These are phyloP conservation scores for Conops quadrifasciatus DNA, from an alignment of 2,888 invertebrate genomes.

Conservation along the genomic window DNA sequence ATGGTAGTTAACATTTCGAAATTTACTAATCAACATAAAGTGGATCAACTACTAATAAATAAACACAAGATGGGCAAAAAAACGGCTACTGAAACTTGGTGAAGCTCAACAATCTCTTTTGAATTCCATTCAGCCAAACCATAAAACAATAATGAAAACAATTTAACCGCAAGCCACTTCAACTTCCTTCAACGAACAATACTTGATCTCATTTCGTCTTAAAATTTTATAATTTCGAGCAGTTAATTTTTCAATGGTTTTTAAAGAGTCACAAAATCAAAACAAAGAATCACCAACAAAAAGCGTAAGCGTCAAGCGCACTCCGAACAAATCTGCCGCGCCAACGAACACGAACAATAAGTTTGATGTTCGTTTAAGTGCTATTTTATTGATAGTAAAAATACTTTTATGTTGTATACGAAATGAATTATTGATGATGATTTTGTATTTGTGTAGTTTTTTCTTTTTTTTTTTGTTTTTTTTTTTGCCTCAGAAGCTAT, in stretches of 20 bases:
- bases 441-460: neutral
- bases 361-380: constrained; percentile 60
- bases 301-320: neutral
- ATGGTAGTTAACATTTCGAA: no score
- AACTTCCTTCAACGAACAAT: neutral
- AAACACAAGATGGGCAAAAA: no score
- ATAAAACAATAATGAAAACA: neutral
- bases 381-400: constrained; percentile 62
- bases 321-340: neutral
- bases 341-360: constrained; percentile 38
- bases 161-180: neutral
- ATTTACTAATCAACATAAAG: no score
- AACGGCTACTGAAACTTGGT: no score
- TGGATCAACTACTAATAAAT: no score
- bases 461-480: neutral
- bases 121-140: no score
- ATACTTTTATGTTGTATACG: constrained; percentile 43
- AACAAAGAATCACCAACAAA: neutral
- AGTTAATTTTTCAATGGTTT: neutral
- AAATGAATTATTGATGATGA: constrained; percentile 41
- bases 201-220: neutral
- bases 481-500: neutral
- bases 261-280: neutral
- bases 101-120: no score
- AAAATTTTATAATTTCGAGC: neutral